These are phyloP conservation scores for Epinephelus lanceolatus DNA, from an alignment of 2,113 vertebrate genomes.

Conservation along the genomic window DNA sequence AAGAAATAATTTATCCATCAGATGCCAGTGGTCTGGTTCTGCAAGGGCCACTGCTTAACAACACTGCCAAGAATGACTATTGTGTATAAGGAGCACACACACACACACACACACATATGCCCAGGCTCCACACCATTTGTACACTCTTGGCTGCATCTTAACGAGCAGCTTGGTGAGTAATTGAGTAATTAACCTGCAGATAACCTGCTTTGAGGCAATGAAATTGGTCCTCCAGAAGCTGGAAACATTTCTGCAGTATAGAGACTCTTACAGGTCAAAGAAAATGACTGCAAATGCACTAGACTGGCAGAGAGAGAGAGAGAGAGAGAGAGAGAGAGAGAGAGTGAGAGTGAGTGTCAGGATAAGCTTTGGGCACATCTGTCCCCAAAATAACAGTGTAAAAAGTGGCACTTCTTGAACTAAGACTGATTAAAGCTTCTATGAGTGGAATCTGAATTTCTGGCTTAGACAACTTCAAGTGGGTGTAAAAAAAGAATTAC, in stretches of 20 bases:
- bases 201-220: conserved; percentile 56
- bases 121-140: conserved; percentile 5
- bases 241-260: conserved; percentile 20
- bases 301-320: background rate
- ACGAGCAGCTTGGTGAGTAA: conserved; percentile 56
- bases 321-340: background rate
- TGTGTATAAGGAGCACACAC: conserved; percentile 13
- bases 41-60: background rate
- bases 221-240: conserved; percentile 32
- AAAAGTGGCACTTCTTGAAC: too few relatives aligned
- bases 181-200: conserved; percentile 71
- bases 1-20: background rate
- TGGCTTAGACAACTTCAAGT: background rate
- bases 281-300: background rate
- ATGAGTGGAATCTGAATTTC: too few relatives aligned
- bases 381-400: too few relatives aligned
- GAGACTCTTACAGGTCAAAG: conserved; percentile 30
- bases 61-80: background rate
- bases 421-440: too few relatives aligned
- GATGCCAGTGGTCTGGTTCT: background rate
- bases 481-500: background rate
- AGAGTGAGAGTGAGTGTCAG: background rate
- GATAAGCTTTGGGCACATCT: background rate
- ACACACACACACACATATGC: background rate
- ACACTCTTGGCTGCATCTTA: conserved; percentile 42